Evolutionary conservation across 2,113 vertebrate species (phyloP).

Genomic region (Lichenostomus cassidix): DNA sequence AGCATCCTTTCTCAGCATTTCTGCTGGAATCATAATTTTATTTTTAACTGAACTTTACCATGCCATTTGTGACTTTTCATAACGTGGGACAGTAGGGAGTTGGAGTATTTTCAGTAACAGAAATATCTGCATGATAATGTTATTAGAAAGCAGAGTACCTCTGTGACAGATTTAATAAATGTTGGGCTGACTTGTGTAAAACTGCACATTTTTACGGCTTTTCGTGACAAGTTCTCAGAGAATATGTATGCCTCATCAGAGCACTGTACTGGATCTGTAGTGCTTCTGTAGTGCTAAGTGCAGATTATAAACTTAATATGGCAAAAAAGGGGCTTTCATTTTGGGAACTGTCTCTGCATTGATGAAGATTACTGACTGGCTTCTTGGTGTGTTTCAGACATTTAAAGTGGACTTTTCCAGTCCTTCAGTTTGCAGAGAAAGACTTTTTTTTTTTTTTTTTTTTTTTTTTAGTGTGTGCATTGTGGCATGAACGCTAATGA

Average conservation of each 20-base stretch:
- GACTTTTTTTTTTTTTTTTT: rapidly evolving
- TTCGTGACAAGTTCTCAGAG: neutral
- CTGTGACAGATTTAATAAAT: neutral
- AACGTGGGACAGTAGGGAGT: neutral
- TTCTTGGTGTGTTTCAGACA: neutral
- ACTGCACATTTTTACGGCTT: neutral
- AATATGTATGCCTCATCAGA: neutral
- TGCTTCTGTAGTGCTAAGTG: neutral
- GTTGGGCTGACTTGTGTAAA: neutral
- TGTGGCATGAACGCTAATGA: neutral
- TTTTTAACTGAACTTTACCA: neutral
- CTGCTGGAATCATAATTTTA: neutral
- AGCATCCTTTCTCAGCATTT: neutral
- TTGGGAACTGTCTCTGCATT: neutral
- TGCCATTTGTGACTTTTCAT: neutral
- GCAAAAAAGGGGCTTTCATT: neutral
- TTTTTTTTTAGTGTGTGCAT: neutral
- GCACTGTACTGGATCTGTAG: neutral
- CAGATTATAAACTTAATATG: neutral
- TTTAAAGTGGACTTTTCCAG: neutral
- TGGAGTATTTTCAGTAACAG: neutral
- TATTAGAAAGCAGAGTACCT: neutral
- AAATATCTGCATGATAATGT: neutral
- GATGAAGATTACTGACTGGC: neutral
- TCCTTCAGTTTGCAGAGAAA: neutral